Base-by-base conservation (phyloP, 2,888 invertebrate genomes). In the Dicyrtoma fusca region DNA sequence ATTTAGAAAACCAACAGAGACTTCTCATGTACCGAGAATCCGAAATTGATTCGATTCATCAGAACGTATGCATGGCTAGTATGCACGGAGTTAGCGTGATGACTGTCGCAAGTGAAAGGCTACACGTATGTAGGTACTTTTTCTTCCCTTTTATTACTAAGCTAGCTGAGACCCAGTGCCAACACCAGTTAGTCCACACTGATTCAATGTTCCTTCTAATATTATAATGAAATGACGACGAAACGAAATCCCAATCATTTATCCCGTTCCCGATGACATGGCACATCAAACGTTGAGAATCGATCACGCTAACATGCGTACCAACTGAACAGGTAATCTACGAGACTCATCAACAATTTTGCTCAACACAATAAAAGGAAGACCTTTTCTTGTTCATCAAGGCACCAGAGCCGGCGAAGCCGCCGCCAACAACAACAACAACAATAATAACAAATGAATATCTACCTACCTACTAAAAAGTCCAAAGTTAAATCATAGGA, bases 231-330 rank as follows among this genome's bases (percentile, higher is more conserved):
- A 61, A 61, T 61, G 61, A 61, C 42, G 42, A 61, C 44, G 61
- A 61, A 49, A 49, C 4, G 34, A 34, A 44, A 44, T 61, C 44
- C 21, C 61, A 61, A 59, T 64, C 66, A 51, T 34, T 55, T 66
- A 34, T 55, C 66, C 66, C 66, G 55, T 66, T 66, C 53, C 55
- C 25, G 55, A 66, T 66, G 66, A 66, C 66, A 55, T 21, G 66
- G 66, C 53, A 66, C 53, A 66, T 55, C 55, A 66, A 66, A 66
- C 45, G 49, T 64, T 47, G 47, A 64, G 26, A 47, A 64, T 49
- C 64, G 47, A 64, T 64, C 64, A 64, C 55, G 66, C 42, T 55
- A 66, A 66, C 64, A 64, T 64, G 49, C 49, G 49, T 49, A 45
- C 49, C 51, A 17, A 51, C 49, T 64, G 63, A 64, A 64, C 64